These are phyloP conservation scores for Agelas oroides DNA, from an alignment of 37 sponge, comb jelly and placozoan genomes.

Conservation along the genomic window DNA sequence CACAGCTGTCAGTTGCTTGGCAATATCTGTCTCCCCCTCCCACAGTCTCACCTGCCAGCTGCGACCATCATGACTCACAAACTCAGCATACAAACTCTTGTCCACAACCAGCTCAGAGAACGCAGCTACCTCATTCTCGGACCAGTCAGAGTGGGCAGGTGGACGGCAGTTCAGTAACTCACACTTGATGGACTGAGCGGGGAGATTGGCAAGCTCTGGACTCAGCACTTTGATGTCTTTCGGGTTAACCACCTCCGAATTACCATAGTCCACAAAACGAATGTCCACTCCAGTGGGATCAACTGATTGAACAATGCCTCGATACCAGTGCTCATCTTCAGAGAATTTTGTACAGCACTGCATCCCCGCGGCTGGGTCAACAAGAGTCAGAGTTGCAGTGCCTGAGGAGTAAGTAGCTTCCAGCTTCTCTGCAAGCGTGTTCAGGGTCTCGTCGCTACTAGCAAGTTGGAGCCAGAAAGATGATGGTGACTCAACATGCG, in stretches of 20 bases:
- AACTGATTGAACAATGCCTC: slow-evolving; percentile 16
- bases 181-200: slow-evolving; percentile 61
- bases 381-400: neutral
- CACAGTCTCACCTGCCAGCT: slow-evolving; percentile 47
- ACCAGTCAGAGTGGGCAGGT: neutral
- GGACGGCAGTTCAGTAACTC: slow-evolving; percentile 16
- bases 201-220: slow-evolving; percentile 22
- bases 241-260: slow-evolving; percentile 35
- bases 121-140: slow-evolving; percentile 1
- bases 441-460: slow-evolving; percentile 10
- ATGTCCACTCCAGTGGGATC: neutral
- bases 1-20: neutral
- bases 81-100: slow-evolving; percentile 14
- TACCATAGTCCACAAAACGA: slow-evolving; percentile 73
- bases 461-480: slow-evolving; percentile 72
- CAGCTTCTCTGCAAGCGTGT: slow-evolving; percentile 10
- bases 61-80: neutral
- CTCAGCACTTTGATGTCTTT: slow-evolving; percentile 25
- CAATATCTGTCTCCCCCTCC: slow-evolving; percentile 8
- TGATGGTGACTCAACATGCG: slow-evolving; percentile 36
- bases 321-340: slow-evolving; percentile 54
- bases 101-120: slow-evolving; percentile 40
- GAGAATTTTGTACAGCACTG: slow-evolving; percentile 56
- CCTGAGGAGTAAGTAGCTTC: neutral
- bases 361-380: slow-evolving; percentile 19